These are phyloP conservation scores for Vesta saturnalis DNA, from an alignment of 2,888 invertebrate genomes.

Conservation along the genomic window DNA sequence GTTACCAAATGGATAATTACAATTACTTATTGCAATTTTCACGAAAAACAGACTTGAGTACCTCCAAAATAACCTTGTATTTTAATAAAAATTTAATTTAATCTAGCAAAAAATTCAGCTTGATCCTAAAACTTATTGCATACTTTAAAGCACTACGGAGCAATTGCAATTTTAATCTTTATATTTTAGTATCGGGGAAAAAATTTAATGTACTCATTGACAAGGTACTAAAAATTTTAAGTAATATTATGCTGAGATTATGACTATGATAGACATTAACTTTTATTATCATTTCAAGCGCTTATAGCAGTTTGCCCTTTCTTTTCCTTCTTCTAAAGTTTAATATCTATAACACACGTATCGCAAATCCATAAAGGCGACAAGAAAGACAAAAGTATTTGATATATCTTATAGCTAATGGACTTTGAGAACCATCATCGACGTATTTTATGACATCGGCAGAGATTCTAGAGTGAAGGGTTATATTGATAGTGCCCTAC, in stretches of 20 bases:
- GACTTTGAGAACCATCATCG: constrained; percentile 49
- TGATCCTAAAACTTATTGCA: not conserved
- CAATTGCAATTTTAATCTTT: constrained; percentile 1
- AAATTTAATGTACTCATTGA: not conserved
- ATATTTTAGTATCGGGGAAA: not conserved
- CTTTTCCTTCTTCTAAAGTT: constrained; percentile 18
- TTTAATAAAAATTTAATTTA: too few species aligned
- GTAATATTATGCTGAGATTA: not conserved
- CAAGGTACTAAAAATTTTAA: not conserved
- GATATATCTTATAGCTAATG: constrained; percentile 47
- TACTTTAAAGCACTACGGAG: not conserved
- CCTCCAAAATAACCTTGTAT: too few species aligned
- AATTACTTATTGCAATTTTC: too few species aligned
- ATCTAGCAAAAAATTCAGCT: too few species aligned
- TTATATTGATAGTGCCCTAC: constrained; percentile 25
- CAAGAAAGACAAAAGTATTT: constrained; percentile 26
- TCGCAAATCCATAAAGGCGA: constrained; percentile 28
- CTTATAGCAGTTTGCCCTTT: constrained; percentile 15
- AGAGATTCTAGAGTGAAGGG: constrained; percentile 32
- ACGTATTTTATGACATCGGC: constrained; percentile 49
- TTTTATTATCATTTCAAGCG: constrained; percentile 24
- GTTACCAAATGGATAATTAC: too few species aligned
- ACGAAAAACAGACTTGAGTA: too few species aligned
- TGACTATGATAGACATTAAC: constrained; percentile 20
- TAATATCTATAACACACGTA: constrained; percentile 28